Percentiles rank a stretch among this genome's conserved stretches.
phyloP scores from a whole-genome alignment of 2,888 invertebrate species.

The Allophyes oxyacanthae region DNA sequence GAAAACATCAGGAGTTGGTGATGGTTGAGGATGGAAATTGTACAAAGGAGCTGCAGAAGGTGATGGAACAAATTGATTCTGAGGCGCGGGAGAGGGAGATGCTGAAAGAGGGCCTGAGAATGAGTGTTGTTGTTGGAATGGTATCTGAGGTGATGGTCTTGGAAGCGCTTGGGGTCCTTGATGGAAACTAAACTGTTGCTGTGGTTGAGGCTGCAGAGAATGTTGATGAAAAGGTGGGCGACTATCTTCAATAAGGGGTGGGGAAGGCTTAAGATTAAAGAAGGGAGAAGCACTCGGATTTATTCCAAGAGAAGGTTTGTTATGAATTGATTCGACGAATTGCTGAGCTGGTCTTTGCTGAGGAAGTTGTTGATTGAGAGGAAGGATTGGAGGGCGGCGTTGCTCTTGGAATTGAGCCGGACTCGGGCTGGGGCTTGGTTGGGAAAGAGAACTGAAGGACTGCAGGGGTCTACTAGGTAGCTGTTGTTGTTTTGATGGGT shows the following conservation, averaged over 20 bases:
- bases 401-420: slow-evolving; percentile 78
- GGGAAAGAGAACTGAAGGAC: slow-evolving; percentile 72
- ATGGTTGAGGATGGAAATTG: slow-evolving; percentile 80
- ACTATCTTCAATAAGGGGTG: slow-evolving; percentile 80
- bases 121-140: slow-evolving; percentile 68
- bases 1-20: slow-evolving; percentile 71
- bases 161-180: slow-evolving; percentile 75
- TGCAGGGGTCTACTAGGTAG: slow-evolving; percentile 75
- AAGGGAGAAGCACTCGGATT: slow-evolving; percentile 80
- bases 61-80: slow-evolving; percentile 81
- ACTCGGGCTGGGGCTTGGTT: slow-evolving; percentile 74
- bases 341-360: slow-evolving; percentile 81
- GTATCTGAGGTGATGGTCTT: slow-evolving; percentile 72
- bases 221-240: slow-evolving; percentile 79
- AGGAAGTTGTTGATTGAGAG: slow-evolving; percentile 84
- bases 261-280: slow-evolving; percentile 84
- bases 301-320: slow-evolving; percentile 73
- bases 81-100: slow-evolving; percentile 75
- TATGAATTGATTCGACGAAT: slow-evolving; percentile 78
- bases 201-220: slow-evolving; percentile 67
- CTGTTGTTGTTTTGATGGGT: slow-evolving; percentile 81
- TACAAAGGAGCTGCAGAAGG: slow-evolving; percentile 79
- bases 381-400: slow-evolving; percentile 73
- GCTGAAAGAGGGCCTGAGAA: slow-evolving; percentile 69
- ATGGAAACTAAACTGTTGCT: slow-evolving; percentile 84